Conservation (phyloP, 2,888 invertebrate genomes). For the Empis livida region DNA sequence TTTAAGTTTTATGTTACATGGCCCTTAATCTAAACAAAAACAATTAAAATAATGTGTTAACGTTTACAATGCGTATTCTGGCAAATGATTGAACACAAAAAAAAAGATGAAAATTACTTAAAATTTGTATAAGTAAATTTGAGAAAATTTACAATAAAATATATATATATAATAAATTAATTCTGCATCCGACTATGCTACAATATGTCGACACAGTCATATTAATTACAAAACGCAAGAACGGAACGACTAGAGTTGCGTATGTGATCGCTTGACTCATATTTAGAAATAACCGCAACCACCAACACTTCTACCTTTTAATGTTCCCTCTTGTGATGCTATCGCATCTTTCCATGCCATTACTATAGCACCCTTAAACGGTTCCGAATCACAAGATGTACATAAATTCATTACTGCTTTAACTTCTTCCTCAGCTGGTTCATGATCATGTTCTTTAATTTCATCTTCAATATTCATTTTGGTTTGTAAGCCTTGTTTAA, state of each 20-base stretch:
- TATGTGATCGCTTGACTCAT: not conserved
- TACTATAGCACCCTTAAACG: slow-evolving; percentile 66
- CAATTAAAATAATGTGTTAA: too few relatives aligned
- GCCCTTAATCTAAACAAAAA: too few relatives aligned
- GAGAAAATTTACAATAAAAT: too few relatives aligned
- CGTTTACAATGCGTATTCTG: too few relatives aligned
- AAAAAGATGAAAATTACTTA: too few relatives aligned
- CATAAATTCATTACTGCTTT: slow-evolving; percentile 67
- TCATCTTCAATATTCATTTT: slow-evolving; percentile 31
- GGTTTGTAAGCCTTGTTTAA: slow-evolving; percentile 44
- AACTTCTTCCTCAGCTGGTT: slow-evolving; percentile 74
- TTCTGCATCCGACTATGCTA: too few relatives aligned
- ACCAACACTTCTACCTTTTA: slow-evolving; percentile 33
- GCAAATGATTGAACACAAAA: too few relatives aligned
- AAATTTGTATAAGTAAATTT: too few relatives aligned
- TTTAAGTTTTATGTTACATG: not conserved
- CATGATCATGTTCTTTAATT: slow-evolving; percentile 53
- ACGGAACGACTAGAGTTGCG: not conserved
- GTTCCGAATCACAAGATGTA: slow-evolving; percentile 60
- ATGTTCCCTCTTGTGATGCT: slow-evolving; percentile 25
- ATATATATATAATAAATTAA: too few relatives aligned
- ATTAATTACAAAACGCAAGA: too few relatives aligned
- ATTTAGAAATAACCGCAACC: slow-evolving; percentile 31
- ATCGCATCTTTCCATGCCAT: slow-evolving; percentile 57
- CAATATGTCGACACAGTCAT: too few relatives aligned